These are phyloP conservation scores for Adoxophyes honmai DNA, from an alignment of 1,140 invertebrate species.

Conservation along the genomic window DNA sequence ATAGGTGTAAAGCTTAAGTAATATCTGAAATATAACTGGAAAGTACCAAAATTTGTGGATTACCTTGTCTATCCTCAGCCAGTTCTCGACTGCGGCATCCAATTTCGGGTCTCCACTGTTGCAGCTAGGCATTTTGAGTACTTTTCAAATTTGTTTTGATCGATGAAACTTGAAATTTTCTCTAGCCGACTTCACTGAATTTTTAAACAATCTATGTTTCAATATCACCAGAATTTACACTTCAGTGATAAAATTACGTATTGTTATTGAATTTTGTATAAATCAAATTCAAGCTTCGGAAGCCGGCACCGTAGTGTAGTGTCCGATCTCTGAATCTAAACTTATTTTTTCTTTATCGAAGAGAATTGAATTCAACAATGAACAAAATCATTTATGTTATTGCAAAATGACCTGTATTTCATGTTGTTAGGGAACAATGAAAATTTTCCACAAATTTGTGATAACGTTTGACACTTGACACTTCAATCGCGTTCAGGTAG, in stretches of 20 bases:
- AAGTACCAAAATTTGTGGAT: not conserved
- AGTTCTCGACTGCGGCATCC: slow-evolving; percentile 51
- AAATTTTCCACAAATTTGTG: not conserved
- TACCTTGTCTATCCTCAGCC: slow-evolving; percentile 65
- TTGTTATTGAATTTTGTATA: not conserved
- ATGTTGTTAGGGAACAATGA: not conserved
- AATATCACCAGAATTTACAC: not conserved
- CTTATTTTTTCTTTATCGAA: slow-evolving; percentile 3
- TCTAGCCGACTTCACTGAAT: not conserved
- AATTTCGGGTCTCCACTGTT: slow-evolving; percentile 57
- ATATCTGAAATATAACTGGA: not conserved
- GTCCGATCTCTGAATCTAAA: not conserved
- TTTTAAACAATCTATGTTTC: not conserved
- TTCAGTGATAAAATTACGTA: not conserved
- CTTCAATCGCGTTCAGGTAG: not conserved
- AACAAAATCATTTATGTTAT: not conserved
- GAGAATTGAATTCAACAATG: slow-evolving; percentile 2
- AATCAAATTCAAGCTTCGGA: not conserved
- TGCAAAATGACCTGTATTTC: not conserved
- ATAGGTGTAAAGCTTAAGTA: not conserved
- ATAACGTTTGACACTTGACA: slow-evolving; percentile 11
- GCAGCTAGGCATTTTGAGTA: slow-evolving; percentile 44
- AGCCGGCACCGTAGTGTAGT: not conserved
- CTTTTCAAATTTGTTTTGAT: not conserved
- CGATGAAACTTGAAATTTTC: not conserved